Evolutionary conservation across 2,888 invertebrate genomes (phyloP), one percentile per base, ranked within the genome.

Genomic region (Drosophila phalerata): DNA sequence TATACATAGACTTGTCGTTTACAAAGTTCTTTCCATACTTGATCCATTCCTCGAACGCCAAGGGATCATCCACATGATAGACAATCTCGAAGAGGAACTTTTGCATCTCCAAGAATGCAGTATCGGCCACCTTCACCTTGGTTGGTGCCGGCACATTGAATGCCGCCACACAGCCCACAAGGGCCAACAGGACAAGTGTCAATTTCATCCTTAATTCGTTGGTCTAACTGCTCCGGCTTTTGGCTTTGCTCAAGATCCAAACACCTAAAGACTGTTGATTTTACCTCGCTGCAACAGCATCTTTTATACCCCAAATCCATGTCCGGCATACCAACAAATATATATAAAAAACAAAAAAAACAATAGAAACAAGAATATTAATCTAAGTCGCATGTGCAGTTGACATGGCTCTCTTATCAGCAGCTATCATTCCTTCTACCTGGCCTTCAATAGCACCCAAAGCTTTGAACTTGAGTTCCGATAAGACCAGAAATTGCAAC

Each of bases 211-310:
- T 72, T 37, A 17, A 9, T 56, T 47, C 45, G 56, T 43, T 10
- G 30, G 25, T 28, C 17, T 32, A 76, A 82, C 87, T 88, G 79
- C 81, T 89, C 79, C 82, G 85, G 86, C 6, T 83, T 81, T 69
- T 15, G 22, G 8, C 37, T 64, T 10, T 82, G 69, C 79, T 66
- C 58, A 56, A 66, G 75, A 65, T 75, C 80, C 79, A 88, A 88
- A 77, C 69, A 78, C 90, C 90, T 84, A 88, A 90, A 90, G 90
- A 89, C 90, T 90, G 90, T 76, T 91, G 81, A 25, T 71, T 57
- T 53, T 57, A 53, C 19, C 17, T 19, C n/a, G 67, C 56, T 49
- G 63, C 51, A 61, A 9, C 32, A 6, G 47, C 13, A 2, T n/a
- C 64, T 81, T 87, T 78, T 89, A 90, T 88, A 89, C 73, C 63